Percentiles rank a stretch among this genome's conserved stretches.
These are phyloP conservation scores for Onychostoma macrolepis DNA, from an alignment of 2,113 vertebrate genomes.

Conservation along the genomic window DNA sequence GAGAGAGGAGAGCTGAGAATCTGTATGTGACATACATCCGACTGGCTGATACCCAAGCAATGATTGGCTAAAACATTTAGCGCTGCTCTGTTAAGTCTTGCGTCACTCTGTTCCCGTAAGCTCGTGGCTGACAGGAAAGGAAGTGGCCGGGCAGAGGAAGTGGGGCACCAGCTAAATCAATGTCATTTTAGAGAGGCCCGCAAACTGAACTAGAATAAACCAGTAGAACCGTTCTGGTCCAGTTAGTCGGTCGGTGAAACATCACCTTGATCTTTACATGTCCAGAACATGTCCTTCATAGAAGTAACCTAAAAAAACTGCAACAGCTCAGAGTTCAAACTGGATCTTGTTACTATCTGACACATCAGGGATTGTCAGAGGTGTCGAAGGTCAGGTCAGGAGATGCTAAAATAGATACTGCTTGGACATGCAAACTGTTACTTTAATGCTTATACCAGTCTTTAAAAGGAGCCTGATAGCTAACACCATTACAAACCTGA, in stretches of 20 bases:
- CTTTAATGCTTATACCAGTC: conserved; percentile 25
- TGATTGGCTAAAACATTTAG: not conserved
- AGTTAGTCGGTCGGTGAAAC: conserved; percentile 54
- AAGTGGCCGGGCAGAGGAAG: conserved; percentile 49
- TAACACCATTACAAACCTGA: not conserved
- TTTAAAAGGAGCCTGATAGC: not conserved
- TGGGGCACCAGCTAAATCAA: conserved; percentile 35
- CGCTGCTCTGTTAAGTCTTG: not conserved
- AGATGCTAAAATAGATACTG: conserved; percentile 40
- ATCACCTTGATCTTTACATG: conserved; percentile 46
- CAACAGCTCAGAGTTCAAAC: conserved; percentile 55
- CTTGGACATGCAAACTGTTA: not conserved
- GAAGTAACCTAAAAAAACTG: conserved; percentile 53
- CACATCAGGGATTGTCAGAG: conserved; percentile 8
- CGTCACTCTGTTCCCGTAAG: conserved; percentile 22
- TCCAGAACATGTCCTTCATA: conserved; percentile 24
- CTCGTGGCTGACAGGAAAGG: conserved; percentile 38
- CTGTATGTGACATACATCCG: conserved; percentile 2
- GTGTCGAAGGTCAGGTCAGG: conserved; percentile 55
- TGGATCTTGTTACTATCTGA: conserved; percentile 61
- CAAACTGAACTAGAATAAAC: not conserved
- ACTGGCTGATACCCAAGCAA: not conserved
- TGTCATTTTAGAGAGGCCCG: conserved; percentile 21
- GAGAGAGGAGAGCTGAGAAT: not conserved
- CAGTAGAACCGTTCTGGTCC: not conserved